Evolutionary conservation across 2,888 invertebrate genomes (phyloP), one percentile per base, ranked within the genome.

Genomic region (Euplexia lucipara): DNA sequence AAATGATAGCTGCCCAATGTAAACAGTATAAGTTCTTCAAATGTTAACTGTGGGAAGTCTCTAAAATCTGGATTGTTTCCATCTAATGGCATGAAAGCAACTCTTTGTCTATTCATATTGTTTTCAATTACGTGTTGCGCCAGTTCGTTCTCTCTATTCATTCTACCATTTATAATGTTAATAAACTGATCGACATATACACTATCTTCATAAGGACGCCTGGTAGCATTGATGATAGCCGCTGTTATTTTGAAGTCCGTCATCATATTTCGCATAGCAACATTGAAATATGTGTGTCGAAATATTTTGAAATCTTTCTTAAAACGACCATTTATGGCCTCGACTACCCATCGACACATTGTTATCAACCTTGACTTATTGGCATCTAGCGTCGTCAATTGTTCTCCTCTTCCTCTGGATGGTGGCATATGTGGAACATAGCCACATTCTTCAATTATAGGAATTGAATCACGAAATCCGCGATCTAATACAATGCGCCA

Each of bases 401-500:
- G 47, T 41, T 47, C 48, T 37, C 53, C 47, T 53, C 61, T 47
- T 14, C 10, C 9, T 54, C 34, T 47, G 5, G 32, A 7, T 53
- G 61, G 47, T n/a, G 52, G 45, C 51, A 47, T 52, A 8, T 61
- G 22, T 5, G 53, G 32, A 39, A 45, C 18, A 45, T 61, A 53
- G 1, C 52, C 52, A 35, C 32, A 32, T 32, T 53, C 39, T 47
- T 34, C 14, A 18, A 53, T 61, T n/a, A n/a, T 1, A 20, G 47
- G 37, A 20, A 54, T 54, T 10, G 48, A 18, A 30, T 53, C 53
- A 6, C 47, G 45, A 53, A 59, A 53, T 35, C 59, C 65, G 5
- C 65, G 65, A 37, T 65, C 52, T 37, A 65, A 37, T 59, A 53
- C 16, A 35, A 65, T n/a, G n/a, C n/a, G n/a, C n/a, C n/a, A n/a